Percentiles rank a stretch among this genome's conserved stretches.
phyloP scores from a whole-genome alignment of 2,113 vertebrate genomes.

The Gopherus flavomarginatus region DNA sequence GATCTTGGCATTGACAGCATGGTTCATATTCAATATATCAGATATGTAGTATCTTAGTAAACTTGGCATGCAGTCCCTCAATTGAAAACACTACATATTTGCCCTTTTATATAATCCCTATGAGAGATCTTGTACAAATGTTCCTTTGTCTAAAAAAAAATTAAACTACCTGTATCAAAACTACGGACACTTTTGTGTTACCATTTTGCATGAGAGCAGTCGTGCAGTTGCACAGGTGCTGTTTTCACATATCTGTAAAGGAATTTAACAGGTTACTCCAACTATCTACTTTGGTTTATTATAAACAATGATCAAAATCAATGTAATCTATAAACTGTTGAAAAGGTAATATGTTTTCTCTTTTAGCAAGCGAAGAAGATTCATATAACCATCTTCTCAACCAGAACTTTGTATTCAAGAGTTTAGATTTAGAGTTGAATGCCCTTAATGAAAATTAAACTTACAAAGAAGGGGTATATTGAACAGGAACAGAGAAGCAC shows the following conservation, averaged over 20 bases:
- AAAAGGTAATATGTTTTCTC: not conserved
- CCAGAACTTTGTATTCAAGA: not conserved
- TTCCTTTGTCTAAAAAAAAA: not conserved
- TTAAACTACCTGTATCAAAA: not conserved
- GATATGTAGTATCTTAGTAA: not conserved
- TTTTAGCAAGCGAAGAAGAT: not conserved
- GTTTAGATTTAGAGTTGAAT: conserved; percentile 15
- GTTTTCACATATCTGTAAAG: not conserved
- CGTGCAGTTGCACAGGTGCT: not conserved
- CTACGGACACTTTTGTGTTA: not conserved
- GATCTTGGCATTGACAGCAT: not conserved
- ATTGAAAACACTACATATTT: not conserved
- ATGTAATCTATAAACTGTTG: not conserved
- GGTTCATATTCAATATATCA: accelerated
- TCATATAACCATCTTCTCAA: not conserved
- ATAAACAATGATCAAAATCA: not conserved
- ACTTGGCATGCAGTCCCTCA: not conserved
- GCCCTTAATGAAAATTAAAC: conserved; percentile 7
- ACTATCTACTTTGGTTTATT: not conserved
- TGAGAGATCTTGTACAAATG: not conserved
- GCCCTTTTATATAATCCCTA: not conserved
- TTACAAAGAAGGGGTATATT: conserved; percentile 46
- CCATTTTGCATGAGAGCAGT: not conserved
- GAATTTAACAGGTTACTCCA: not conserved
- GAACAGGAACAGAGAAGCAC: conserved; percentile 46